These are phyloP conservation scores for Ctenodactylus gundi DNA, from an alignment of 2,113 vertebrate species.

Conservation along the genomic window DNA sequence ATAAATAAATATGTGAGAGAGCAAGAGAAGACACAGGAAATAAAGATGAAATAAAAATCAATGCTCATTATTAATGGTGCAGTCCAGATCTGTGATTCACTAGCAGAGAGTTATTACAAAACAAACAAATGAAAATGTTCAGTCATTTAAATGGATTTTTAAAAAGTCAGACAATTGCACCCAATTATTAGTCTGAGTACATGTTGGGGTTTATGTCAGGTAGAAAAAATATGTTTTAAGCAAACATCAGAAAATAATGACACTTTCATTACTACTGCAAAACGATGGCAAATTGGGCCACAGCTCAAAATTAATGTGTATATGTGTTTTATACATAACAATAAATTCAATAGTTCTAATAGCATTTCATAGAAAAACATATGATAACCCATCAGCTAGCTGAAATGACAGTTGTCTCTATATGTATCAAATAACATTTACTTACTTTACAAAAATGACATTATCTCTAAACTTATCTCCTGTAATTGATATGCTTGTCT, in stretches of 20 bases:
- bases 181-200: conserved; percentile 68
- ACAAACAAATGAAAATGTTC: conserved; percentile 50
- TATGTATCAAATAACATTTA: conserved; percentile 55
- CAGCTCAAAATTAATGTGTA: conserved; percentile 80
- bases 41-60: conserved; percentile 39
- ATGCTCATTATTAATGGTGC: not conserved
- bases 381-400: conserved; percentile 80
- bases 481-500: not conserved
- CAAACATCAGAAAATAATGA: conserved; percentile 78
- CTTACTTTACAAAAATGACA: conserved; percentile 6
- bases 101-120: not conserved
- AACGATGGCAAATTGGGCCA: conserved; percentile 76
- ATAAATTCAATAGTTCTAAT: conserved; percentile 81
- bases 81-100: conserved; percentile 13
- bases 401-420: conserved; percentile 72
- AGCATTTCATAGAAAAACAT: conserved; percentile 80
- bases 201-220: conserved; percentile 68
- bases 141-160: conserved; percentile 65
- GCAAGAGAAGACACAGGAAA: conserved; percentile 29
- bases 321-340: conserved; percentile 75
- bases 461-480: conserved; percentile 18
- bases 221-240: conserved; percentile 72
- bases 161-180: conserved; percentile 59
- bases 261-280: conserved; percentile 75
- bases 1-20: not conserved